These are phyloP conservation scores for Nesidiocoris tenuis DNA, from an alignment of 2,888 invertebrate species.

Conservation along the genomic window DNA sequence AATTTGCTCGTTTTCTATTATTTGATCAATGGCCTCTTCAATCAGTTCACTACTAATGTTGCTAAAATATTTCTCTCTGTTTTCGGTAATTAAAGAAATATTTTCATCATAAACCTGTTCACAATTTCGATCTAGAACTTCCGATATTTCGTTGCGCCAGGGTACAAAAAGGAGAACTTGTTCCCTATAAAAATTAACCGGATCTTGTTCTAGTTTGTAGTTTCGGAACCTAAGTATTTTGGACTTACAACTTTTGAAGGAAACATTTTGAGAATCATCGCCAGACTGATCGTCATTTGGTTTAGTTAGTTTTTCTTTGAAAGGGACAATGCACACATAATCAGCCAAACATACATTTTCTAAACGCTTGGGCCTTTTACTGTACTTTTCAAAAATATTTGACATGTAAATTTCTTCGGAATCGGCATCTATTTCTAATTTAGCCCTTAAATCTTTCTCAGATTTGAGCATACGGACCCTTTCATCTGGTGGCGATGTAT, in stretches of 20 bases:
- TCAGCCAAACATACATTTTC: constrained; percentile 25
- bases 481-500: constrained; percentile 49
- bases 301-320: not conserved
- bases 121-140: constrained; percentile 14
- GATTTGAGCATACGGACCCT: constrained; percentile 51
- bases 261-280: not conserved
- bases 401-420: constrained; percentile 17
- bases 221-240: constrained; percentile 30
- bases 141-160: constrained; percentile 40
- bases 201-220: constrained; percentile 40
- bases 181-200: constrained; percentile 36
- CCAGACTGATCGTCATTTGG: not conserved
- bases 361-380: constrained; percentile 3
- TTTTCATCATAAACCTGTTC: not conserved
- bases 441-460: not conserved
- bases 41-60: not conserved
- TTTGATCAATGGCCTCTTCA: not conserved
- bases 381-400: constrained; percentile 15
- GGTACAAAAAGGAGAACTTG: constrained; percentile 35
- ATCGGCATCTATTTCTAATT: constrained; percentile 4
- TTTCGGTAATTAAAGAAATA: not conserved
- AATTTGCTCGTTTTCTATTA: not conserved
- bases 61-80: constrained; percentile 20
- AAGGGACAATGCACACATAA: not conserved
- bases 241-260: not conserved